phyloP scores from a whole-genome alignment of 1,140 invertebrate species.

The Gyrodactylus salaris region DNA sequence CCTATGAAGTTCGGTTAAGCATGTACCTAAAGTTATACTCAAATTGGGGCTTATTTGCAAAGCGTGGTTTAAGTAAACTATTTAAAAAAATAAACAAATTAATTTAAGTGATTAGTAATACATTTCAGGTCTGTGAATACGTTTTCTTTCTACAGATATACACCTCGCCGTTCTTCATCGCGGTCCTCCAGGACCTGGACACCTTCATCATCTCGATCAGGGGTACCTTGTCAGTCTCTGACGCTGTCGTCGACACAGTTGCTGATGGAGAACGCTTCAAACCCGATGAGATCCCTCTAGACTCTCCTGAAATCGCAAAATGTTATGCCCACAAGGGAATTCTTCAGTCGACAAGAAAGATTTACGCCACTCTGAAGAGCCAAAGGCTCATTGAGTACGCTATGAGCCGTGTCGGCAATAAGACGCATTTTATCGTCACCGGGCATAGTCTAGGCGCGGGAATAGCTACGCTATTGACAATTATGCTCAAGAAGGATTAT shows the following conservation, averaged over 20 bases:
- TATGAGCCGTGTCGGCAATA: constrained; percentile 12
- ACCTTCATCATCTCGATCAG: constrained; percentile 42
- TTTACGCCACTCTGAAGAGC: constrained; percentile 32
- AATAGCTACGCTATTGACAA: constrained; percentile 45
- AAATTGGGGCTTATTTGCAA: too few relatives aligned
- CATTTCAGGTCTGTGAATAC: neutral
- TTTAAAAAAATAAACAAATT: too few relatives aligned
- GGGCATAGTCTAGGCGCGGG: constrained; percentile 49
- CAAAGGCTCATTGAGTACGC: constrained; percentile 12
- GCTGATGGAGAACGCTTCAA: constrained; percentile 23
- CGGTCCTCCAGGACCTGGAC: constrained; percentile 38
- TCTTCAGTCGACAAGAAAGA: constrained; percentile 36
- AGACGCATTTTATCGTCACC: constrained; percentile 38
- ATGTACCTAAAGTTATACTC: too few relatives aligned
- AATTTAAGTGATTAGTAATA: neutral
- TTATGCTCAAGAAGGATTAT: constrained; percentile 35
- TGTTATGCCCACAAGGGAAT: constrained; percentile 41
- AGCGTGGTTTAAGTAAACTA: too few relatives aligned
- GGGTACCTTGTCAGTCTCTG: constrained; percentile 43
- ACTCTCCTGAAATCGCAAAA: constrained; percentile 27
- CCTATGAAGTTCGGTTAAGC: too few relatives aligned
- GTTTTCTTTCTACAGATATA: constrained; percentile 1
- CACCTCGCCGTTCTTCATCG: constrained; percentile 35
- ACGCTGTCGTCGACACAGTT: constrained; percentile 45
- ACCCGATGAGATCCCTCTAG: constrained; percentile 32